Percentiles rank a stretch among this genome's conserved stretches.
Conservation (phyloP, 2,113 vertebrate species). For the Leptosomus discolor region DNA sequence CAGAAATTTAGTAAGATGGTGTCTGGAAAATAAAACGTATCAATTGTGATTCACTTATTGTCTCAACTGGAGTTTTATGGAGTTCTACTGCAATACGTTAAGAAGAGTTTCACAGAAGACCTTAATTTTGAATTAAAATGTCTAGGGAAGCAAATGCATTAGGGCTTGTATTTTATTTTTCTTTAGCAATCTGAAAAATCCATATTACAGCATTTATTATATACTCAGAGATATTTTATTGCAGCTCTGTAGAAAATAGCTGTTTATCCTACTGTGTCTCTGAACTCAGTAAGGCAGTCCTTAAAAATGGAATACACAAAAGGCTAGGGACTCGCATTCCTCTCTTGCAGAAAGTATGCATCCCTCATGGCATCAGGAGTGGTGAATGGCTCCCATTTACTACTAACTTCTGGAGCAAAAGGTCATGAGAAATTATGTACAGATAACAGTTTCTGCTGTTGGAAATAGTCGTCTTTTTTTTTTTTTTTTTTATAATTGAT, state of each 20-base stretch:
- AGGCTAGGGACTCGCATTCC: background rate
- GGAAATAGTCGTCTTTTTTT: background rate
- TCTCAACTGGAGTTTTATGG: background rate
- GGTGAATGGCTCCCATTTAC: background rate
- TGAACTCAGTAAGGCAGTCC: background rate
- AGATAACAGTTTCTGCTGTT: background rate
- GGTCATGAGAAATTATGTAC: background rate
- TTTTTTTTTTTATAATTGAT: background rate
- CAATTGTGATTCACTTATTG: background rate
- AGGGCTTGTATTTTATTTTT: background rate
- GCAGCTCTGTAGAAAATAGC: background rate
- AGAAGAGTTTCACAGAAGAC: background rate
- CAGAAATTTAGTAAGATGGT: background rate
- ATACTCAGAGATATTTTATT: background rate
- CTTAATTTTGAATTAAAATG: slow-evolving; percentile 9
- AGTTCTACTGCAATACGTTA: background rate
- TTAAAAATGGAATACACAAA: background rate
- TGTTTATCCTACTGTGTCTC: background rate
- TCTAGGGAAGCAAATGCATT: background rate
- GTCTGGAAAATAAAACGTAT: background rate
- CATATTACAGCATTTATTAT: background rate
- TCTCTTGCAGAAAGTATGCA: background rate
- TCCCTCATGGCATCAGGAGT: background rate
- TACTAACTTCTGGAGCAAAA: background rate
- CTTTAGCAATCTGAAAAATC: background rate